Percentiles rank a stretch among this genome's conserved stretches.
These are phyloP conservation scores for Calliphora vicina DNA, from an alignment of 1,140 invertebrate species.

Conservation along the genomic window DNA sequence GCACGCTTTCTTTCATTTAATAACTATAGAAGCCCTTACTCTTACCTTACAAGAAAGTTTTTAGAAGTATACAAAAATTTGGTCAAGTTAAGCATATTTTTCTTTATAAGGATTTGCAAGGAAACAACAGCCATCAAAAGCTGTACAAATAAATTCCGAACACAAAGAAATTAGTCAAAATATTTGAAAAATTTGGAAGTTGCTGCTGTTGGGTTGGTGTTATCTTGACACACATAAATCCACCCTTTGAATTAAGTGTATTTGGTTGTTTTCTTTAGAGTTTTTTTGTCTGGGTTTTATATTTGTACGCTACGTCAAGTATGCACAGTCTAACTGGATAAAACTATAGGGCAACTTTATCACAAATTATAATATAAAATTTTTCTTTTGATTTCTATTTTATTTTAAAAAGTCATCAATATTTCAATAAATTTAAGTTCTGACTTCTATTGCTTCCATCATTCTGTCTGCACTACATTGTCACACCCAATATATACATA, in stretches of 20 bases:
- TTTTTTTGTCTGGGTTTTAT: not conserved
- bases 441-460: too few species aligned
- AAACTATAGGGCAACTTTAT: too few species aligned
- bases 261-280: not conserved
- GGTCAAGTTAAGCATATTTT: not conserved
- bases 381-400: too few species aligned
- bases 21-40: not conserved
- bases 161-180: conserved; percentile 1
- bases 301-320: not conserved
- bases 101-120: not conserved
- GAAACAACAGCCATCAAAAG: not conserved
- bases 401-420: too few species aligned
- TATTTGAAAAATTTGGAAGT: not conserved
- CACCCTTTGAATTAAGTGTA: not conserved
- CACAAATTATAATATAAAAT: too few species aligned
- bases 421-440: too few species aligned
- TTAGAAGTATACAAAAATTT: not conserved
- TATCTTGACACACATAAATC: conserved; percentile 13
- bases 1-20: not conserved
- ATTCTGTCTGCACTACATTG: too few species aligned
- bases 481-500: too few species aligned
- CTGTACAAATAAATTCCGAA: not conserved
- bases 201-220: not conserved
- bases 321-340: too few species aligned
- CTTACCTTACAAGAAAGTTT: too few species aligned